Base-by-base conservation (phyloP, 2,797 vertebrate genomes). In the Melanotaenia maccullochi region DNA sequence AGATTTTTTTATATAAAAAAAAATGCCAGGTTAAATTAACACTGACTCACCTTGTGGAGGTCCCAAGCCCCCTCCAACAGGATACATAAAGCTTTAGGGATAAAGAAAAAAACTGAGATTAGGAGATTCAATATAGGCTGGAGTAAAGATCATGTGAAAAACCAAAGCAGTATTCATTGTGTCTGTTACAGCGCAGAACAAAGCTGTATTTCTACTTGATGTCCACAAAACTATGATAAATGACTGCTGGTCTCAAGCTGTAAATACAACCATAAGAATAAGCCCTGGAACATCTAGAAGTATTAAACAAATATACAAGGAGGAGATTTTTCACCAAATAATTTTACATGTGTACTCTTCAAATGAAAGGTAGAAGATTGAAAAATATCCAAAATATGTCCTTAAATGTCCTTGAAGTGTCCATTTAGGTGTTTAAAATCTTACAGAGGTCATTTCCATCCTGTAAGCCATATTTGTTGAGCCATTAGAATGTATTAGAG, bases 11-110 rank as follows among this genome's bases (percentile, higher is more conserved):
- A 22, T 9, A 32, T 5, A 51, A 13, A 44, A 7, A 5, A 44
- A 6, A 30, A 28, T 13, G 55, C 2, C 9, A 33, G 3, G 14
- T 63, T 40, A 13, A 38, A 13, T 2, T 68, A 22, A 22, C 69
- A 30, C 12, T 32, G 40, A 92, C 96, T 44, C 93, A 99, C 98
- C 97, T 96, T 98, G 97, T 71, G 96, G 95, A 18, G 96, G 94
- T 75, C 97, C 96, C 73, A 99, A 89, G 76, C 96, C 94, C 30
- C 97, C 94, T 82, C 96, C 93, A 0, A 99, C 97, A 36, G 97
- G 95, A 95, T 96, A 99, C 93, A 98, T 96, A 87, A 97, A 99
- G 93, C 98, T 99, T 58, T 32, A 84, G 74, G 54, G 47, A 89
- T 38, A 68, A 72, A 25, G 9, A 52, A 30, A 64, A 55, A 65